A percentile compares a stretch with the other conserved stretches of the same genome.
Conservation (phyloP, 35 echinoderm and acorn worm species). For the Nesometra sesokonis region DNA sequence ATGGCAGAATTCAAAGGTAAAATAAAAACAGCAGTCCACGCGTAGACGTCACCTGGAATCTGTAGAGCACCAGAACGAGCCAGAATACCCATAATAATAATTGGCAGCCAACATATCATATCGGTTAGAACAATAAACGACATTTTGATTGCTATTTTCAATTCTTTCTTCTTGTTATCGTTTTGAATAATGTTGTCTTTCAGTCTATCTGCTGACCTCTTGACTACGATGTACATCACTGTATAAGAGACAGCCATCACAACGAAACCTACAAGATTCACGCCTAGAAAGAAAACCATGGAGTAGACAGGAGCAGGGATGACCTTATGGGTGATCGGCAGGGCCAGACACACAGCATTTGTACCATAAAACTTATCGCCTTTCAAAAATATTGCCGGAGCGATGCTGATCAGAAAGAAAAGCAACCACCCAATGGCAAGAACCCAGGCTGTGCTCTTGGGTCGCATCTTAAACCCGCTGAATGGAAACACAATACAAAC, state of each 20-base stretch:
- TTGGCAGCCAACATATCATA: constrained; percentile 77
- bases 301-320: constrained; percentile 48
- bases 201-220: constrained; percentile 11
- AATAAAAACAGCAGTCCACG: constrained; percentile 70
- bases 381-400: constrained; percentile 15
- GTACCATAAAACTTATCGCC: constrained; percentile 39
- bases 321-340: constrained; percentile 25
- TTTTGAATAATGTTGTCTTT: constrained; percentile 5
- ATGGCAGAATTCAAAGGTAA: constrained; percentile 74
- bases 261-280: constrained; percentile 54
- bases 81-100: constrained; percentile 72
- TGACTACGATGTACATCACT: constrained; percentile 54
- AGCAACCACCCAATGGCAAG: constrained; percentile 37
- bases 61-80: constrained; percentile 29
- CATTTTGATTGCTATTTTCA: constrained; percentile 83
- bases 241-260: constrained; percentile 45
- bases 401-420: constrained; percentile 10
- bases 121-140: constrained; percentile 64
- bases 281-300: constrained; percentile 42
- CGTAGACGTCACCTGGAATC: constrained; percentile 44
- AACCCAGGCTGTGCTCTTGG: not conserved
- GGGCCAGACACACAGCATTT: constrained; percentile 61
- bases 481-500: constrained; percentile 69
- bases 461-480: constrained; percentile 22
- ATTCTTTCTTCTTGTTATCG: constrained; percentile 24